Conservation (phyloP, 2,797 vertebrate genomes). For the Parotocinclus haroldoi region DNA sequence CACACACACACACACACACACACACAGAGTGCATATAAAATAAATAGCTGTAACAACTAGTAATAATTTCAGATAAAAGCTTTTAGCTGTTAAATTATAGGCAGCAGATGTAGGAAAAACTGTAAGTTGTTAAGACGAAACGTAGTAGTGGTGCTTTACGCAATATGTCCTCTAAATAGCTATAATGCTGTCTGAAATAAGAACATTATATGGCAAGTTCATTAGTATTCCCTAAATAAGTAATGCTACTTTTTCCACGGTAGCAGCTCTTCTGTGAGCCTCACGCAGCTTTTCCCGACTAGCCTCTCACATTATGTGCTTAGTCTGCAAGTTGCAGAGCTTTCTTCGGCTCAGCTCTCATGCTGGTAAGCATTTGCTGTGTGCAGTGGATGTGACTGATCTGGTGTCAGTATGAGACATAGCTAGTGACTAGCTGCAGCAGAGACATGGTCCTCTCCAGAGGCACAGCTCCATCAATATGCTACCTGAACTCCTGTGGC, state of each 20-base stretch:
- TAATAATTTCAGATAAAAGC: too few species aligned
- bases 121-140: background rate
- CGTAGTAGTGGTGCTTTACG: constrained; percentile 3
- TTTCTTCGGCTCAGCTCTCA: constrained; percentile 45
- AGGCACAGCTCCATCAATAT: constrained; percentile 39
- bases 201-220: constrained; percentile 11
- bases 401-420: constrained; percentile 42
- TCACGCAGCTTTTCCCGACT: constrained; percentile 26
- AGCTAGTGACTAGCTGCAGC: constrained; percentile 34
- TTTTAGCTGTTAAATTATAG: background rate
- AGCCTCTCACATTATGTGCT: constrained; percentile 34
- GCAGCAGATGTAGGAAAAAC: background rate
- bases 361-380: constrained; percentile 38
- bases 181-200: constrained; percentile 17
- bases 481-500: constrained; percentile 25
- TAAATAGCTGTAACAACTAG: too few species aligned
- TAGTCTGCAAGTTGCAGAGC: constrained; percentile 36
- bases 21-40: too few species aligned
- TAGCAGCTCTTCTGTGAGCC: constrained; percentile 29
- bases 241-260: constrained; percentile 35
- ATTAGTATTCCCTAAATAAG: constrained; percentile 33
- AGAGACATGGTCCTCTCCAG: constrained; percentile 36
- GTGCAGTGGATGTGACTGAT: constrained; percentile 44
- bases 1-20: background rate
- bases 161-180: background rate